A percentile compares a stretch with the other conserved stretches of the same genome.
Conservation (phyloP, 1,140 invertebrate genomes). For the Heliconius hermathena region DNA sequence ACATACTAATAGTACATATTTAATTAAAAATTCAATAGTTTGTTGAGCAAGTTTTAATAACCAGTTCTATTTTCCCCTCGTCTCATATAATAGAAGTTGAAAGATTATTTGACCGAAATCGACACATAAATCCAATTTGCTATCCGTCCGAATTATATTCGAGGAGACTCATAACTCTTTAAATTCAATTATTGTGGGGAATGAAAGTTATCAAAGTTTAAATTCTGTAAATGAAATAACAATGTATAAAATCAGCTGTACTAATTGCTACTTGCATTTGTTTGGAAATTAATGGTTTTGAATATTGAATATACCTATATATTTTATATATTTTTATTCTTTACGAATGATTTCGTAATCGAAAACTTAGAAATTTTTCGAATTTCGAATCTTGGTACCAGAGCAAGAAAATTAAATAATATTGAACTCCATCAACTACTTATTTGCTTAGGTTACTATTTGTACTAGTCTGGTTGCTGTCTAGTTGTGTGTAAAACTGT, state of each 20-base stretch:
- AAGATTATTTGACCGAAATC: constrained; percentile 9
- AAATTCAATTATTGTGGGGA: constrained; percentile 42
- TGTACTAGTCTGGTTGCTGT: too few relatives aligned
- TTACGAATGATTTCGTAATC: too few relatives aligned
- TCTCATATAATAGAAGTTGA: background rate
- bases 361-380: too few relatives aligned
- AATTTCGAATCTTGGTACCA: too few relatives aligned
- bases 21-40: background rate
- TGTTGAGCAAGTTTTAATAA: background rate
- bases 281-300: background rate
- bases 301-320: background rate
- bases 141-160: constrained; percentile 21
- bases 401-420: too few relatives aligned
- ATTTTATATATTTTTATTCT: background rate
- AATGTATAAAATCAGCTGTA: constrained; percentile 13
- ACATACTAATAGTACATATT: background rate
- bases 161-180: constrained; percentile 38
- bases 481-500: too few relatives aligned
- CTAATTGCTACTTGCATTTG: background rate
- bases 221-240: constrained; percentile 45
- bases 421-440: too few relatives aligned
- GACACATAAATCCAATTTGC: constrained; percentile 22
- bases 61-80: background rate
- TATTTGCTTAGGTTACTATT: too few relatives aligned
- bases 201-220: constrained; percentile 44